Evolutionary conservation across 2,113 vertebrate species (phyloP).

Genomic region (Sebastes fasciatus): DNA sequence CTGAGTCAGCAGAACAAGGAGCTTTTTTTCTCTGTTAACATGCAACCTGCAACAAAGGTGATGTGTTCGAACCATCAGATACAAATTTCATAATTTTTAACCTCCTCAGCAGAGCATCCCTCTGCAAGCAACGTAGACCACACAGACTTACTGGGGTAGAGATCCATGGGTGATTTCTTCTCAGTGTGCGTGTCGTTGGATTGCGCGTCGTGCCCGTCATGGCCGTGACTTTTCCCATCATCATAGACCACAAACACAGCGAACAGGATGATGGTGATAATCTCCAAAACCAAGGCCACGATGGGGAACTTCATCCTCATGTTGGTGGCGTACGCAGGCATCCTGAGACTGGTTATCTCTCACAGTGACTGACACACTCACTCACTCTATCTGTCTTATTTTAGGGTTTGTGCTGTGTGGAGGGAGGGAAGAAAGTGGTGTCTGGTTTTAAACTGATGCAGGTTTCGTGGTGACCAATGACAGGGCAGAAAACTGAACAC

Average conservation of each 20-base stretch:
- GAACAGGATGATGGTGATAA: slow-evolving; percentile 89
- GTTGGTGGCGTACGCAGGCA: slow-evolving; percentile 87
- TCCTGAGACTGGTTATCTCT: slow-evolving; percentile 67
- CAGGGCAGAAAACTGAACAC: slow-evolving; percentile 76
- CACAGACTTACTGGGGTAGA: slow-evolving; percentile 90
- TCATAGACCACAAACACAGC: slow-evolving; percentile 89
- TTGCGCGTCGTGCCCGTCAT: rapidly evolving
- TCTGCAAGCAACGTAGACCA: background rate
- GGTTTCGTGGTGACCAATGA: slow-evolving; percentile 79
- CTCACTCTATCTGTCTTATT: slow-evolving; percentile 49
- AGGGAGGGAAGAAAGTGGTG: slow-evolving; percentile 50
- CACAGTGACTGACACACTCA: slow-evolving; percentile 33
- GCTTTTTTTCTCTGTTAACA: background rate
- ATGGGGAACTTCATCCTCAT: slow-evolving; percentile 93
- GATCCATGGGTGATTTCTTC: slow-evolving; percentile 32
- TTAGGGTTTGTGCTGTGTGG: slow-evolving; percentile 75
- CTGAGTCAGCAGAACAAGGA: background rate
- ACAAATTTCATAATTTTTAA: background rate
- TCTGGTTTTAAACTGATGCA: slow-evolving; percentile 77
- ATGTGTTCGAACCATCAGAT: background rate
- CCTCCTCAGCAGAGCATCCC: slow-evolving; percentile 11
- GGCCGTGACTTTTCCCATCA: slow-evolving; percentile 53
- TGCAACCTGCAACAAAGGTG: background rate
- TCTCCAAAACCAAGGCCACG: slow-evolving; percentile 87
- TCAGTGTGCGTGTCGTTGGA: slow-evolving; percentile 32